phyloP scores from a whole-genome alignment of 2,888 invertebrate species.

The Dicranocentrus wangi region DNA sequence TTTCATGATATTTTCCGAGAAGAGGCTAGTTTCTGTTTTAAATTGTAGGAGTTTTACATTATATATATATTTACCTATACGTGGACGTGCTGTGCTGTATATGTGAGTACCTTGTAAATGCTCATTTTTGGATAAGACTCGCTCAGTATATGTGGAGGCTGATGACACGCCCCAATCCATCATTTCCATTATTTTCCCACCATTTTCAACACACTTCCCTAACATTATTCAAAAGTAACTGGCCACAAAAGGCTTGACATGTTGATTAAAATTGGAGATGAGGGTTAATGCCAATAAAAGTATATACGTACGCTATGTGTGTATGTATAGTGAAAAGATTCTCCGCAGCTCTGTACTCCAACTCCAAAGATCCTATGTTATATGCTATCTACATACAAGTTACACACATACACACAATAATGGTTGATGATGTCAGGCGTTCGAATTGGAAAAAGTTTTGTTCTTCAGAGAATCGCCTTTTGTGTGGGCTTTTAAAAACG shows the following conservation, averaged over 20 bases:
- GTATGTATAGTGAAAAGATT: no score
- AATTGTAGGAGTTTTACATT: slow-evolving; percentile 6
- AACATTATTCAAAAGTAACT: not conserved
- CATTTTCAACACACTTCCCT: slow-evolving; percentile 28
- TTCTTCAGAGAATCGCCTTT: no score
- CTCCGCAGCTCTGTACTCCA: no score
- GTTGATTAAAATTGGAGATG: slow-evolving; percentile 51
- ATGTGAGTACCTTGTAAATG: not conserved
- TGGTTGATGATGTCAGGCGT: not conserved
- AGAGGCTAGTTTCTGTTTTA: not conserved
- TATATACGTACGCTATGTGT: no score
- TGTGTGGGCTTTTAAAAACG: no score
- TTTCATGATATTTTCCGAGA: no score
- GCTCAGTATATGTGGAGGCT: slow-evolving; percentile 10
- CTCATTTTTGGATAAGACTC: slow-evolving; percentile 20
- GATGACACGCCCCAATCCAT: slow-evolving; percentile 26
- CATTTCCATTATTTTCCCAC: slow-evolving; percentile 22
- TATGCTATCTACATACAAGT: no score
- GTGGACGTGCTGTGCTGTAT: no score
- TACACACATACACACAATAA: no score
- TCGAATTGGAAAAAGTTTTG: no score
- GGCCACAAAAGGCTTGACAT: slow-evolving; percentile 63
- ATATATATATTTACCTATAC: no score
- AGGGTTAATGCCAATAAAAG: not conserved
- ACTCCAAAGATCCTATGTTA: no score